Evolutionary conservation across 1,140 invertebrate species (phyloP).

Genomic region (Drosophila albomicans): DNA sequence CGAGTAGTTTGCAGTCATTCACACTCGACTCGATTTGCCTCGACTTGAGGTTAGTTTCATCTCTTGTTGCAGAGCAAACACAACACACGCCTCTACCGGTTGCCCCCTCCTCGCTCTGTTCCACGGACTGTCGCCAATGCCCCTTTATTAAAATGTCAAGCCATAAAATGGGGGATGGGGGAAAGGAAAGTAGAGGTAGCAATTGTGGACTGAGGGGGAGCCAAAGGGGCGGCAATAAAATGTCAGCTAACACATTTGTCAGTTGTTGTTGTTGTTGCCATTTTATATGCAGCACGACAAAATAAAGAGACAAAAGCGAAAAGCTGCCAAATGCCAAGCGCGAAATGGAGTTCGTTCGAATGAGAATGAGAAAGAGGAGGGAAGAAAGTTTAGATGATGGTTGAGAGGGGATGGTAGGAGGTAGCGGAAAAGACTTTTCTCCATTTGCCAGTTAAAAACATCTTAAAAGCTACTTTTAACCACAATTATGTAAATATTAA

Average conservation of each 20-base stretch:
- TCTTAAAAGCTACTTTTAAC: constrained; percentile 82
- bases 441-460: constrained; percentile 73
- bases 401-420: too few species aligned
- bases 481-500: constrained; percentile 83
- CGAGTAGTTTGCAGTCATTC: not conserved
- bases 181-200: not conserved
- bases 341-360: not conserved
- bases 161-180: constrained; percentile 34
- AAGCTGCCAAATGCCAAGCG: constrained; percentile 36
- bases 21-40: too few species aligned
- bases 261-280: constrained; percentile 44
- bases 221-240: constrained; percentile 31
- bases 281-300: constrained; percentile 54
- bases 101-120: too few species aligned
- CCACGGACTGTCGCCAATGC: constrained; percentile 10
- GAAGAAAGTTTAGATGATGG: not conserved
- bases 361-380: too few species aligned
- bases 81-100: not conserved
- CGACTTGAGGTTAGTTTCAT: too few species aligned
- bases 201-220: not conserved
- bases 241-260: constrained; percentile 47
- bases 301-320: constrained; percentile 52
- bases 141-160: constrained; percentile 80
- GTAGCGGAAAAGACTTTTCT: constrained; percentile 24
- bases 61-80: not conserved